These are phyloP conservation scores for Stomatorhinus walkeri DNA, from an alignment of 2,797 vertebrate genomes.

Conservation along the genomic window DNA sequence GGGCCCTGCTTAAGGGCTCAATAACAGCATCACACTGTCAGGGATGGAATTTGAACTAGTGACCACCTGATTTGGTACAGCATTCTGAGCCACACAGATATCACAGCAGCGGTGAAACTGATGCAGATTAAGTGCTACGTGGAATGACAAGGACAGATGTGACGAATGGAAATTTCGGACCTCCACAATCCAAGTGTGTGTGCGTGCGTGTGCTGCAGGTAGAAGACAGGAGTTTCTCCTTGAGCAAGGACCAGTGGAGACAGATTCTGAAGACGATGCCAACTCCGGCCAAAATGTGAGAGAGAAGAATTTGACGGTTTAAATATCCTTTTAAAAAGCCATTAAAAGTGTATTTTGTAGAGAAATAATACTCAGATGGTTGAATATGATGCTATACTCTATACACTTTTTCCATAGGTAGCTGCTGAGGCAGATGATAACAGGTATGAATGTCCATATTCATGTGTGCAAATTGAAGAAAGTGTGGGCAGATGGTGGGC, in stretches of 20 bases:
- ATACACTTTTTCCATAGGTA: not conserved
- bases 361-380: not conserved
- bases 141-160: not conserved
- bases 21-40: not conserved
- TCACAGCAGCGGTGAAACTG: not conserved
- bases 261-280: constrained; percentile 35
- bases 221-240: not conserved
- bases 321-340: not conserved
- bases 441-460: not conserved
- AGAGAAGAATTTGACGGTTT: not conserved
- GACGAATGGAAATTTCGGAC: not conserved
- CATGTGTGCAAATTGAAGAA: not conserved
- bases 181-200: not conserved
- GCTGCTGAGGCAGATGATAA: not conserved
- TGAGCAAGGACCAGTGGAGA: constrained; percentile 39
- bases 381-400: not conserved
- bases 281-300: constrained; percentile 32
- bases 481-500: not conserved
- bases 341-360: not conserved
- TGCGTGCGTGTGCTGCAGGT: not conserved
- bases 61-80: not conserved
- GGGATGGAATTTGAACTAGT: not conserved
- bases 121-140: constrained; percentile 1
- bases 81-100: not conserved
- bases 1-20: not conserved